Base-by-base conservation (phyloP, 2,113 vertebrate genomes). In the Pangasianodon gigas region DNA sequence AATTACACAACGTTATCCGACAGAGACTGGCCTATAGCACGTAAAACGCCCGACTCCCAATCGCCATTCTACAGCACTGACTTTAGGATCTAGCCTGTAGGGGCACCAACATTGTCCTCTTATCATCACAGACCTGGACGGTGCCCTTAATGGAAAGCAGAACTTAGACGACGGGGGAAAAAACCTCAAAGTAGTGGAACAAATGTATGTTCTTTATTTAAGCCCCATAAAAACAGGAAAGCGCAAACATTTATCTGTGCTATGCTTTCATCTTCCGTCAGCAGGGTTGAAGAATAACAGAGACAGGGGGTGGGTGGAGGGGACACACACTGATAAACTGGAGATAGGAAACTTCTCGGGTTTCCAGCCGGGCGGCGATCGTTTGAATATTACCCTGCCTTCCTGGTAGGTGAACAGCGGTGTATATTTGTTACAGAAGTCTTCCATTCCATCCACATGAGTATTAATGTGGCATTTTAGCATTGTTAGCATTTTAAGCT, bases 141-240 rank as follows among this genome's bases (percentile, higher is more conserved):
- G 90, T 91, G 93, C 75, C 92, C 80, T 79, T 96, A 96, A 96
- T 96, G 94, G 93, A 95, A 96, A 96, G 93, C 96, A 96, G 95
- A 95, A 92, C 89, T 93, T 82, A 16, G 4, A 41, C 4, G n/a
- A 32, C 9, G 84, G 1, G 21, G 29, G 71, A 24, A 87, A 88
- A 93, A 94, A 94, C 94, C 93, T 94, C 94, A 94, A 94, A 94
- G 88, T 85, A 92, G 89, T 92, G 93, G 82, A 79, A 88, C 88
- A 88, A 91, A 91, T 90, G 87, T 89, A 91, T 81, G 92, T 92
- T 94, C 94, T 95, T 86, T 93, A 95, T 95, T 95, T 95, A 94
- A 95, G 94, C 86, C 92, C 93, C 93, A 93, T 96, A 96, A 93
- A 94, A 93, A 93, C 93, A 95, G 92, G 92, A 87, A 94, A 92